Percentiles rank a stretch among this genome's conserved stretches.
These are phyloP conservation scores for Drosophila anomalata DNA, from an alignment of 2,888 invertebrate species.

Conservation along the genomic window DNA sequence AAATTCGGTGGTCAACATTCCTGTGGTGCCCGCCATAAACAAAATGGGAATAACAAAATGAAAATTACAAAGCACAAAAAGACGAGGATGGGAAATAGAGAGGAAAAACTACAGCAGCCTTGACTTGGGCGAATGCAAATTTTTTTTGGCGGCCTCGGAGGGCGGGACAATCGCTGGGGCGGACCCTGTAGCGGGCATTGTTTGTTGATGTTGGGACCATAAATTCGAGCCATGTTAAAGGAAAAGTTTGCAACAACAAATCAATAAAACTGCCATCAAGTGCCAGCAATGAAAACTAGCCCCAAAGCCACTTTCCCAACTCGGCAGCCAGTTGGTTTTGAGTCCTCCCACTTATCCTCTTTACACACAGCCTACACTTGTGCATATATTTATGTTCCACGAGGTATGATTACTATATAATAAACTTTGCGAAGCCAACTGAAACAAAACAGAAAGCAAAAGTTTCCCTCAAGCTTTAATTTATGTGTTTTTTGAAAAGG, in stretches of 20 bases:
- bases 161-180: constrained; percentile 1
- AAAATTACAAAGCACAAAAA: constrained; percentile 14
- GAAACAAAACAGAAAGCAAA: constrained; percentile 7
- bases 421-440: constrained; percentile 20
- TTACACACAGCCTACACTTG: constrained; percentile 22
- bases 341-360: constrained; percentile 27
- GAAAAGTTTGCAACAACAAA: constrained; percentile 67
- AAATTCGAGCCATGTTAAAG: constrained; percentile 60
- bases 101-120: constrained; percentile 44
- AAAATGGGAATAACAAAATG: constrained; percentile 44
- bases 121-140: constrained; percentile 66
- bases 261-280: constrained; percentile 74
- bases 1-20: constrained; percentile 65
- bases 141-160: constrained; percentile 55
- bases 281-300: constrained; percentile 59
- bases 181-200: constrained; percentile 22
- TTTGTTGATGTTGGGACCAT: constrained; percentile 51
- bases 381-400: constrained; percentile 39
- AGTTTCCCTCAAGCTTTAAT: constrained; percentile 18
- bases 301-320: constrained; percentile 45
- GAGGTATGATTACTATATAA: constrained; percentile 19
- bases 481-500: constrained; percentile 1
- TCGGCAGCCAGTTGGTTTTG: constrained; percentile 36
- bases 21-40: constrained; percentile 53
- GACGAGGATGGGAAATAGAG: constrained; percentile 4